Evolutionary conservation across 2,888 invertebrate species (phyloP), one percentile per base, ranked within the genome.

Genomic region (Drosophila pseudotalamancana): DNA sequence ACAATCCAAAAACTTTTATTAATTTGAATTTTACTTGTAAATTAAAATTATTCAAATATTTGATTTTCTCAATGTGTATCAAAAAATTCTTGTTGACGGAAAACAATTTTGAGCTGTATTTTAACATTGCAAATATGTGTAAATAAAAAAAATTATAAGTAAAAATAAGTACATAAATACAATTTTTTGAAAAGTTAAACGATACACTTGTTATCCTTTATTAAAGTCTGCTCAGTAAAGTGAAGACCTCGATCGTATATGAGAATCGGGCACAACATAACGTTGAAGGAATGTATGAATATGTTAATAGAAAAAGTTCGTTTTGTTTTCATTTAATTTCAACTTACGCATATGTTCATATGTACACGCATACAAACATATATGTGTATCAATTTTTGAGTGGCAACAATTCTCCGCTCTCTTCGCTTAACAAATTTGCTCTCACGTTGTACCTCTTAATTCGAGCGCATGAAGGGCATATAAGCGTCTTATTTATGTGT

Each of bases 31-130:
- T n/a, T 25, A 21, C 23, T 25, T 42, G 43, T 43, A 27, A 43
- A 43, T 43, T 43, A n/a, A 27, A 43, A 29, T 29, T 29, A 43
- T 43, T 43, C n/a, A 43, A 43, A 43, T 43, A 43, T 43, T 42
- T 25, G 25, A 23, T 9, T 14, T 40, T 9, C 23, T 23, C 40
- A n/a, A n/a, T n/a, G n/a, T n/a, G n/a, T n/a, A n/a, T n/a, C n/a
- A n/a, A n/a, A n/a, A n/a, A n/a, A n/a, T n/a, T n/a, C n/a, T n/a
- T n/a, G n/a, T n/a, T n/a, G n/a, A n/a, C n/a, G n/a, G n/a, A n/a
- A n/a, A n/a, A n/a, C n/a, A n/a, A n/a, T n/a, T n/a, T n/a, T n/a
- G n/a, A n/a, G n/a, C n/a, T n/a, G n/a, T n/a, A n/a, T n/a, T n/a
- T n/a, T n/a, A n/a, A n/a, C n/a, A n/a, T n/a, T n/a, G n/a, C n/a